Base-by-base conservation (phyloP, 2,888 invertebrate species). In the Sialis lutaria region DNA sequence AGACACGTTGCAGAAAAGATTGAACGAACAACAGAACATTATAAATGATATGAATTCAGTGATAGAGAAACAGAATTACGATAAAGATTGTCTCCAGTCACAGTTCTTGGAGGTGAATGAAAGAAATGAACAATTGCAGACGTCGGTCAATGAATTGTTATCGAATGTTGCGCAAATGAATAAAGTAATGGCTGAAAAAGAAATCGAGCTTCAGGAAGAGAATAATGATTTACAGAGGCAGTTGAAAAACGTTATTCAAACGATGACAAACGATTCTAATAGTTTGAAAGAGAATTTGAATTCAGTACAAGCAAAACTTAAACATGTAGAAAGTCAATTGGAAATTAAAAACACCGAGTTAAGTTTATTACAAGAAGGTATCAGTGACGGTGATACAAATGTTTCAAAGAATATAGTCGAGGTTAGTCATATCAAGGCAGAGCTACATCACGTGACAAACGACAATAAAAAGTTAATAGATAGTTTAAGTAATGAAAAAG, bases 1-100 rank as follows among this genome's bases (percentile, higher is more conserved):
- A 2, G 78, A 79, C 52, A 73, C 77, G 56, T 62, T 82, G 50
- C 79, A 81, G 57, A 67, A 69, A 42, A 77, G 79, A 56, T 60
- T 82, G 13, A 70, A 78, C 48, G 75, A 75, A 53, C 80, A 81
- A 54, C 77, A 79, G 60, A 64, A 64, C 40, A 70, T 68, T 2
- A 73, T 74, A 42, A 63, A 67, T 40, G 64, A 67, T 33, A 68
- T 72, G 33, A 74, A 72, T 53, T 62, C 67, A n/a, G 65, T 63
- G 44, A 56, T 74, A 44, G 69, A 65, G 37, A 64, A 69, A 40
- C 73, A 72, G 54, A 69, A 70, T 53, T 67, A 68, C 8, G 74
- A 75, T 58, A 73, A 70, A 54, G 69, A 70, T 53, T 67, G 71
- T 53, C 55, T 75, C 6, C 65, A 68, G 31, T 50, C 60, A n/a